Evolutionary conservation across 2,113 vertebrate species (phyloP), one percentile per base, ranked within the genome.

Genomic region (Larimichthys crocea): DNA sequence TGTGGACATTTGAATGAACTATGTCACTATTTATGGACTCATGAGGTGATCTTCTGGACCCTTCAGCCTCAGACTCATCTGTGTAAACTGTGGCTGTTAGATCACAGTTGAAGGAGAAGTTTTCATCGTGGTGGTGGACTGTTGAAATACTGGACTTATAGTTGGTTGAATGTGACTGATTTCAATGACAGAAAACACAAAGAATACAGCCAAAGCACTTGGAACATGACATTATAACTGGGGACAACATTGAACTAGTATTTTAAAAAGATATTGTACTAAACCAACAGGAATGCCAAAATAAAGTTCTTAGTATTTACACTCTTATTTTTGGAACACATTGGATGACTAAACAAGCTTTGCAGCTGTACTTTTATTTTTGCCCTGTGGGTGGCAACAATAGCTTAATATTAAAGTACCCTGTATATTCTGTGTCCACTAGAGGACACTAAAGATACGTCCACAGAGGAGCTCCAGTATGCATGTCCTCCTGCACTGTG

Each of bases 381-480:
- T 53, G 14, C 3, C 79, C 94, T 20, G 3, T 86, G 92, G 93
- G 61, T 86, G 90, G 82, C 88, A 84, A 67, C 75, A 74, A 40
- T 7, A 56, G 57, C 55, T 42, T 16, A 84, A 83, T 7, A 84
- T 60, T 65, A 17, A 62, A 24, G 9, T 20, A 0, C 57, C 29
- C 46, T 73, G 17, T 77, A 49, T 69, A 46, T 19, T 53, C 1
- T 66, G 6, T 79, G 22, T 1, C 88, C 92, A 72, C 50, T 85
- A 90, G 92, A 86, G 90, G 90, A 46, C 92, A 60, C 52, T 62
- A 53, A 73, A 46, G 3, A 15, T 15, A 2, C 26, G n/a, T 68
- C 20, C 40, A 3, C 35, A n/a, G 57, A 72, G 17, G 5, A 80
- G n/a, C 57, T 67, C 10, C 52, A 44, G 6, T 19, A 5, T 53